These are phyloP conservation scores for Drosophila anceps DNA, from an alignment of 2,888 invertebrate species.

Conservation along the genomic window DNA sequence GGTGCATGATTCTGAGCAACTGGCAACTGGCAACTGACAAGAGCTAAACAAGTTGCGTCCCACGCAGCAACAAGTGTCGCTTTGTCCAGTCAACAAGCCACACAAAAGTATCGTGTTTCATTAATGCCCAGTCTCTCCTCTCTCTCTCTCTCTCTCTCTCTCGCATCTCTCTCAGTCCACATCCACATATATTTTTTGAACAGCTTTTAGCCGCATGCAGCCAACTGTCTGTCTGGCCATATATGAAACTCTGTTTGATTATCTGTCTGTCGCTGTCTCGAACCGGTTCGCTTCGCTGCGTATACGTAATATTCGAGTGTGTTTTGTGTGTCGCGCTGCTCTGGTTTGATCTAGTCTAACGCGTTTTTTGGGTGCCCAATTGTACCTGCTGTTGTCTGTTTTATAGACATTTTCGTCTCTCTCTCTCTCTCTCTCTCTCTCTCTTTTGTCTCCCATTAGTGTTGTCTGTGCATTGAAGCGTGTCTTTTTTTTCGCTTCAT, in stretches of 20 bases:
- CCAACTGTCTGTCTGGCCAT: constrained; percentile 12
- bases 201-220: constrained; percentile 33
- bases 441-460: constrained; percentile 8
- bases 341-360: constrained; percentile 42
- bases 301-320: constrained; percentile 61
- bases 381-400: constrained; percentile 49
- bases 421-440: too few species aligned
- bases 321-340: constrained; percentile 26
- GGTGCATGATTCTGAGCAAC: constrained; percentile 19
- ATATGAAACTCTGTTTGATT: constrained; percentile 49
- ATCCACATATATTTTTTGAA: neutral
- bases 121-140: constrained; percentile 4
- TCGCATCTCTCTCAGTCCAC: neutral
- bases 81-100: constrained; percentile 51
- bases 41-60: constrained; percentile 38
- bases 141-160: neutral
- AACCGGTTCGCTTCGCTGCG: constrained; percentile 73
- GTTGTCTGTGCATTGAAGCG: constrained; percentile 65
- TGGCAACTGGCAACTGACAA: constrained; percentile 20
- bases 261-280: constrained; percentile 34
- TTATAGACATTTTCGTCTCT: constrained; percentile 8
- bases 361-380: constrained; percentile 35
- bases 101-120: constrained; percentile 61
- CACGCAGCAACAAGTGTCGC: constrained; percentile 70
- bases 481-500: constrained; percentile 51